Percentiles rank a stretch among this genome's conserved stretches.
phyloP scores from a whole-genome alignment of 2,888 invertebrate genomes.

The Polyommatus icarus region DNA sequence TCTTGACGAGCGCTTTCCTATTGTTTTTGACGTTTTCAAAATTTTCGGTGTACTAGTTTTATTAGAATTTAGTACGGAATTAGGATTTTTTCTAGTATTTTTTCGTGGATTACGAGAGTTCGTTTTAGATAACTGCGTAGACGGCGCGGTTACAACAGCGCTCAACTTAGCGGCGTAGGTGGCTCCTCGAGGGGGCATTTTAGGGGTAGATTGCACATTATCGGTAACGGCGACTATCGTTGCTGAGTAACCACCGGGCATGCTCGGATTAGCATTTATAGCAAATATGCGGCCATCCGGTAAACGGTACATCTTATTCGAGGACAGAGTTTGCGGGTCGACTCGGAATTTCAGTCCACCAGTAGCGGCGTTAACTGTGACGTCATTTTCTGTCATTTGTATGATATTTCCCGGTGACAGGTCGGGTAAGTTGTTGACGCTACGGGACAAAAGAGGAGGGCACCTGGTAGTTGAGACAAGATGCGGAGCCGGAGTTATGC shows the following conservation, averaged over 20 bases:
- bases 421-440: conserved; percentile 47
- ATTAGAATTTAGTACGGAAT: conserved; percentile 18
- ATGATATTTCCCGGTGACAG: conserved; percentile 64
- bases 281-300: conserved; percentile 77
- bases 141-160: conserved; percentile 47
- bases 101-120: conserved; percentile 33
- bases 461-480: conserved; percentile 45
- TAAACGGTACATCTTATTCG: conserved; percentile 76
- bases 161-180: conserved; percentile 68
- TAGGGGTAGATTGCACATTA: conserved; percentile 42
- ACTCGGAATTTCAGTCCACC: conserved; percentile 76
- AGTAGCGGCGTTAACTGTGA: conserved; percentile 71
- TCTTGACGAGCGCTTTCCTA: conserved; percentile 41
- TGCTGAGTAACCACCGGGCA: conserved; percentile 78
- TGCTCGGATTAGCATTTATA: conserved; percentile 71
- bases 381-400: conserved; percentile 77
- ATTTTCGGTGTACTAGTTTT: conserved; percentile 39
- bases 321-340: conserved; percentile 74
- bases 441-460: conserved; percentile 42
- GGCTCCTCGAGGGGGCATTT: conserved; percentile 54
- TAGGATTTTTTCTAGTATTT: conserved; percentile 43
- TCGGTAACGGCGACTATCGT: conserved; percentile 75
- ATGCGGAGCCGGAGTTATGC: conserved; percentile 69
- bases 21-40: conserved; percentile 36
- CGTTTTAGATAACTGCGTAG: conserved; percentile 39